These are phyloP conservation scores for Cyprinodon diabolis DNA, from an alignment of 2,797 vertebrate species.

Conservation along the genomic window DNA sequence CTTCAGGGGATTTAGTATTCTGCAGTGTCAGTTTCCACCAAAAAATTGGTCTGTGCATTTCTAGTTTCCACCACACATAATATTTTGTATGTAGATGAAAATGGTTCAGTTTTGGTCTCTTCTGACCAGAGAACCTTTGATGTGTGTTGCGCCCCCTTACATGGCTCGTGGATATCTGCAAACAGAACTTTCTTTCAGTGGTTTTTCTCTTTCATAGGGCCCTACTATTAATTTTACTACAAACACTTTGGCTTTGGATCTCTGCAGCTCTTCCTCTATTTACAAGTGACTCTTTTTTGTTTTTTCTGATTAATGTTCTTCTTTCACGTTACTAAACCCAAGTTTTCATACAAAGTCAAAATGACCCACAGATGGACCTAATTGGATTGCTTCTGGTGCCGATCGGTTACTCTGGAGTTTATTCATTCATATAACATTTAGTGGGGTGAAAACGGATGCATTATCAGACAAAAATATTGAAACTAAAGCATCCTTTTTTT, in stretches of 20 bases:
- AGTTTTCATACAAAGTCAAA: not conserved
- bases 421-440: not conserved
- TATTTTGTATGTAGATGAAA: not conserved
- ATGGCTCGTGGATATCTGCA: not conserved
- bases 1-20: too few relatives aligned
- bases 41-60: too few relatives aligned
- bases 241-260: not conserved
- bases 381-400: not conserved
- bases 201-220: not conserved
- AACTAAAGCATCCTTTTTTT: not conserved
- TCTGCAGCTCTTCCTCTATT: not conserved
- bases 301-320: not conserved
- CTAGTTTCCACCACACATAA: not conserved
- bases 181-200: not conserved
- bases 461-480: not conserved
- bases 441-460: not conserved
- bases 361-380: not conserved
- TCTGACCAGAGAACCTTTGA: not conserved
- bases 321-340: not conserved
- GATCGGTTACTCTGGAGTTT: not conserved
- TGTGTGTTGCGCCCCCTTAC: not conserved
- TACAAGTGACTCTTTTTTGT: not conserved
- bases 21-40: too few relatives aligned
- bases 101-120: not conserved
- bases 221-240: not conserved